phyloP scores from a whole-genome alignment of 2,888 invertebrate species.

The Drosophila rellima region DNA sequence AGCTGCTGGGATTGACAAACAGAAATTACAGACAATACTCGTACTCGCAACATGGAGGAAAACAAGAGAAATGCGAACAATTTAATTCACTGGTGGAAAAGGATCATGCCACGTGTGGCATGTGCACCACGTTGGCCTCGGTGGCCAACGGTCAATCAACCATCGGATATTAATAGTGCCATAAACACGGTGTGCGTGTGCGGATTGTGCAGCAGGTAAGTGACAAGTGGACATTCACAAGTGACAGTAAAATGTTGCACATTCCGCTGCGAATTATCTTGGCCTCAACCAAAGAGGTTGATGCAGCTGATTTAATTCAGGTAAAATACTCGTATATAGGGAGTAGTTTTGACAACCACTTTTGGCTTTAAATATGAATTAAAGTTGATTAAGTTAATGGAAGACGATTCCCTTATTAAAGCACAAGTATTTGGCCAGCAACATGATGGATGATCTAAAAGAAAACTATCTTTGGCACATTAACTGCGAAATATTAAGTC shows the following conservation, averaged over 20 bases:
- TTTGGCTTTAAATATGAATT: conserved; percentile 34
- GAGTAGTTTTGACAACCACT: not conserved
- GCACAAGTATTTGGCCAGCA: conserved; percentile 15
- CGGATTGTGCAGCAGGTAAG: conserved; percentile 53
- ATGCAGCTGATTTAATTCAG: conserved; percentile 51
- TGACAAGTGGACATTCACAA: conserved; percentile 71
- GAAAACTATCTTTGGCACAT: not conserved
- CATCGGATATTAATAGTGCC: conserved; percentile 57
- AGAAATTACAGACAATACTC: conserved; percentile 24
- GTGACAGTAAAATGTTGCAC: conserved; percentile 76
- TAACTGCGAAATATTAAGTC: not conserved
- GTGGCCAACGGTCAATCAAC: conserved; percentile 27
- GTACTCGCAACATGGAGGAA: conserved; percentile 3
- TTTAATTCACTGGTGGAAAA: conserved; percentile 60
- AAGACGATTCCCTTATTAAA: not conserved
- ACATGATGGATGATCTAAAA: not conserved
- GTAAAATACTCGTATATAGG: conserved; percentile 18
- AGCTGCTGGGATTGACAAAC: conserved; percentile 18
- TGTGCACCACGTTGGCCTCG: conserved; percentile 10
- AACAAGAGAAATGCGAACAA: conserved; percentile 55
- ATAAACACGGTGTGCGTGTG: conserved; percentile 19
- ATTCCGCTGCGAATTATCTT: conserved; percentile 34
- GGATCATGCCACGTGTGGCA: conserved; percentile 40
- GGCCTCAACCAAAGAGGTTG: conserved; percentile 28
- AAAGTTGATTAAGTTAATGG: conserved; percentile 30